Evolutionary conservation across 2,113 vertebrate species (phyloP), one percentile per base, ranked within the genome.

Genomic region (Tychaedon coryphoeus): DNA sequence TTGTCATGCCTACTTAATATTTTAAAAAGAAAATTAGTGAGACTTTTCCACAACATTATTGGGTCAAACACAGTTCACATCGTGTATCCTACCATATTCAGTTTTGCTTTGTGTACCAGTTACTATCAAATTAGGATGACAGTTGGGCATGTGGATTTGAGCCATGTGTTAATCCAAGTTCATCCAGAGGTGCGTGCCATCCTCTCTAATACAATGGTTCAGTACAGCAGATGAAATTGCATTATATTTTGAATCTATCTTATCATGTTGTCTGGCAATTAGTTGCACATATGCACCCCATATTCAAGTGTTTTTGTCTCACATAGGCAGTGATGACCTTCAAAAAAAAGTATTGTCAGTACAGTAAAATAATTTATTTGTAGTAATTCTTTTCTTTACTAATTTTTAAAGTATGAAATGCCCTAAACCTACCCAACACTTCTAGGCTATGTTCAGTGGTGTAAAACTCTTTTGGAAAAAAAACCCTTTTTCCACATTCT

Each of bases 1-100:
- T 97, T 92, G 22, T 92, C 93, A 96, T 95, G 86, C 93, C 48
- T 45, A 24, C 86, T 92, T 85, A 86, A 74, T 80, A 91, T 78
- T 80, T 97, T 82, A 29, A 61, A 92, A 93, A 77, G 57, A 93
- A 95, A 96, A 91, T 91, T 75, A 85, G 67, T 82, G 65, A 66
- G 88, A 73, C 92, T 75, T 96, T 96, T 95, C 90, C 80, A 79
- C 84, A 85, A 88, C 62, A 83, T 12, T 60, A 57, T 28, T 16
- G 36, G 97, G 95, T 98, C 96, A 97, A 65, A 83, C 58, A 64
- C 72, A 97, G 96, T 95, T 97, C 97, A 97, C 4, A 14, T 19
- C 26, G 20, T 58, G 62, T 78, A 58, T 92, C 54, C 64, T 77
- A 86, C 75, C 82, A 28, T 60, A 79, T 64, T 75, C 73, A 65